Conservation (phyloP, 2,797 vertebrate species). For the Crocodylus rhombifer region DNA sequence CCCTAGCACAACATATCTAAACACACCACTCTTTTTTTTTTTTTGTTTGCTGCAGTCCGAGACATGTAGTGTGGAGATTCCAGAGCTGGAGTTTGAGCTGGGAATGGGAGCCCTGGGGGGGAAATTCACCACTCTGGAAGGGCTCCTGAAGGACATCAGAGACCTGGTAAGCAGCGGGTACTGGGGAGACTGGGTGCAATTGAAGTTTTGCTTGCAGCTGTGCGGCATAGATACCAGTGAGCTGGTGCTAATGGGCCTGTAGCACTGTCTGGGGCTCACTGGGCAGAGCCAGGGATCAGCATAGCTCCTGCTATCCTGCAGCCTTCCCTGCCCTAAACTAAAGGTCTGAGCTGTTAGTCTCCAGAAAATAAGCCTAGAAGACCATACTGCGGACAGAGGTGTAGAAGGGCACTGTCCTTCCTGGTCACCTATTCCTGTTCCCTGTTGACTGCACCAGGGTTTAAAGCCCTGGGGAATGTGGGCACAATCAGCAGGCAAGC, state of each 20-base stretch:
- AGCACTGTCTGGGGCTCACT: too few relatives aligned
- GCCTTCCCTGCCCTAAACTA: background rate
- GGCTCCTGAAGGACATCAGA: slow-evolving; percentile 91
- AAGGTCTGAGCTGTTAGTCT: background rate
- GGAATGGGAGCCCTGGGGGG: slow-evolving; percentile 93
- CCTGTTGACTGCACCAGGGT: background rate
- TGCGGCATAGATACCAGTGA: too few relatives aligned
- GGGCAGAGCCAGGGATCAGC: too few relatives aligned
- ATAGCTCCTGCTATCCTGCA: too few relatives aligned
- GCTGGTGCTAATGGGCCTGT: too few relatives aligned
- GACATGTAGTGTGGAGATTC: slow-evolving; percentile 90
- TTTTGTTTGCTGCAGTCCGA: slow-evolving; percentile 84
- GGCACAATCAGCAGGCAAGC: background rate
- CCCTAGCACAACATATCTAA: background rate
- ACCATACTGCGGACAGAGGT: background rate
- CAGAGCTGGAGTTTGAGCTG: slow-evolving; percentile 95
- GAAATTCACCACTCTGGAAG: slow-evolving; percentile 97
- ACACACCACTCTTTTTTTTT: background rate
- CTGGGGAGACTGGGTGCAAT: background rate
- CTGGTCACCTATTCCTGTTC: background rate
- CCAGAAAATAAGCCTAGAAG: background rate
- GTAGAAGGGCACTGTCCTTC: background rate
- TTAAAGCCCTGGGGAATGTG: background rate
- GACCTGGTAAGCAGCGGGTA: slow-evolving; percentile 82
- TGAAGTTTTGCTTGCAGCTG: too few relatives aligned